phyloP scores from a whole-genome alignment of 2,113 vertebrate species.

The Cyanoramphus novaezelandiae region DNA sequence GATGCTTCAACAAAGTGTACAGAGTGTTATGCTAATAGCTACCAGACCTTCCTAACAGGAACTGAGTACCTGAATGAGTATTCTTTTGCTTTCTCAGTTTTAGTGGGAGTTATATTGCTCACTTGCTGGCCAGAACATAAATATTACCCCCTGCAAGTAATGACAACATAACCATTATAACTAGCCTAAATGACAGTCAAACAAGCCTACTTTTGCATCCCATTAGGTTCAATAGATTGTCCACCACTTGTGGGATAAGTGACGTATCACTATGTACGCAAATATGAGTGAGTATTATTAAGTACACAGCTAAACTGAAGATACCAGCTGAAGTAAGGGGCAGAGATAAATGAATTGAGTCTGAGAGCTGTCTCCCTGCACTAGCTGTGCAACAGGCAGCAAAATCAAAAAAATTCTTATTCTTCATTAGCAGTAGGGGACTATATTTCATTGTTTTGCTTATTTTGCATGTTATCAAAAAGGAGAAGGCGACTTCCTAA shows the following conservation, averaged over 20 bases:
- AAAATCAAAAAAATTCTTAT: not conserved
- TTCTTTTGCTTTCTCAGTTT: not conserved
- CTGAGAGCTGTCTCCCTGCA: not conserved
- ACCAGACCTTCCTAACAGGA: not conserved
- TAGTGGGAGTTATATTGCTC: not conserved
- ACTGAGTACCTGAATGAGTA: not conserved
- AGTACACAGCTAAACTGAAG: not conserved
- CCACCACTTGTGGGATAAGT: not conserved
- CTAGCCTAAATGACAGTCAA: not conserved
- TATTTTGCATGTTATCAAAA: not conserved
- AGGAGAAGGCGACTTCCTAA: not conserved
- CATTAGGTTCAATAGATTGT: not conserved
- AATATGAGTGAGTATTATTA: not conserved
- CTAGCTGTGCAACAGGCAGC: not conserved
- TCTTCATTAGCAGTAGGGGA: not conserved
- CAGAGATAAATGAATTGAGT: not conserved
- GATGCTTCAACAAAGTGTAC: conserved; percentile 14
- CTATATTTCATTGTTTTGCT: not conserved
- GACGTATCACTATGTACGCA: not conserved
- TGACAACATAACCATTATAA: not conserved
- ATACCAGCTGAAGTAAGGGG: not conserved
- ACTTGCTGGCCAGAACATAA: not conserved
- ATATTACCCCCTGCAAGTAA: not conserved
- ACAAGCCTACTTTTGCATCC: not conserved
- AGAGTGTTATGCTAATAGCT: not conserved